These are phyloP conservation scores for Neoniphon sammara DNA, from an alignment of 2,797 vertebrate species.

Conservation along the genomic window DNA sequence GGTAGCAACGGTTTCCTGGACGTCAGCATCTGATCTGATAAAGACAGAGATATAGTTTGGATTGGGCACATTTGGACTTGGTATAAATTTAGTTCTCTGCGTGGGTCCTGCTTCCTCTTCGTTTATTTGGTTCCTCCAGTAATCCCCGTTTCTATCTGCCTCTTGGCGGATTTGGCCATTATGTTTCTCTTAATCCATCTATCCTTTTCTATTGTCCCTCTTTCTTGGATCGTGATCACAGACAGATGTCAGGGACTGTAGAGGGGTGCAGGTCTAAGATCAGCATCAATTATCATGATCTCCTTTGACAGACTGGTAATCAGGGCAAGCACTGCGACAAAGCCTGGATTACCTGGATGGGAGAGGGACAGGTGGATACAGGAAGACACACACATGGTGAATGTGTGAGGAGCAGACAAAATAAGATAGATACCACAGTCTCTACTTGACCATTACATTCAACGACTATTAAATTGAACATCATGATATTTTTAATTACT, in stretches of 20 bases:
- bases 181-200: background rate
- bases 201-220: background rate
- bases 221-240: conserved; percentile 15
- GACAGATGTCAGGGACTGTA: conserved; percentile 48
- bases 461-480: background rate
- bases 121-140: background rate
- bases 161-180: background rate
- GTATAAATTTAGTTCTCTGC: background rate
- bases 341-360: conserved; percentile 76
- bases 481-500: background rate
- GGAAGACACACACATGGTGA: conserved; percentile 25
- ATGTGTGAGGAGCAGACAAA: conserved; percentile 1
- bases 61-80: background rate
- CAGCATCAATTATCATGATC: conserved; percentile 76
- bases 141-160: background rate
- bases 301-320: conserved; percentile 74
- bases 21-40: conserved; percentile 11
- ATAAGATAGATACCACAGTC: background rate
- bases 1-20: conserved; percentile 23
- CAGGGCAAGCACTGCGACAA: conserved; percentile 58
- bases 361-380: conserved; percentile 31
- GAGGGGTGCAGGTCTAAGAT: conserved; percentile 61
- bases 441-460: conserved; percentile 7
- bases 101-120: background rate
- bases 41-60: background rate